Evolutionary conservation across 2,797 vertebrate species (phyloP).

Genomic region (Xiphorhynchus erythropygius): DNA sequence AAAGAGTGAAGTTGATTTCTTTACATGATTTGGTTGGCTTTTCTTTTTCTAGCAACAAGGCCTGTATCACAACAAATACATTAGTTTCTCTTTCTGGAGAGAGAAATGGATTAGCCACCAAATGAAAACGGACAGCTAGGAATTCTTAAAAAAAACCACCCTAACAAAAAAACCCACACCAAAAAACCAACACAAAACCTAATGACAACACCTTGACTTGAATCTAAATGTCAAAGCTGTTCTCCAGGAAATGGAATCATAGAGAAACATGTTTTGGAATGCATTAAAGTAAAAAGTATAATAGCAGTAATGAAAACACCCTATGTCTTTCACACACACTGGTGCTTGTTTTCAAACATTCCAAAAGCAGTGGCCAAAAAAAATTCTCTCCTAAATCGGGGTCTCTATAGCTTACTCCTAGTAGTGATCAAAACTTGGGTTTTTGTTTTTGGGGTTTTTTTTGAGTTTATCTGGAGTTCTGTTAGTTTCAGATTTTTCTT

Average conservation of each 20-base stretch:
- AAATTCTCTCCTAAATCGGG: fast-evolving
- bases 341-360: background rate
- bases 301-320: background rate
- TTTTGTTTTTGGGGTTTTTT: background rate
- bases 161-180: background rate
- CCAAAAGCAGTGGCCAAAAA: background rate
- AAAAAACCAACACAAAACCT: background rate
- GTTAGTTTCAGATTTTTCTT: background rate
- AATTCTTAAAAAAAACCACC: background rate
- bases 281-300: background rate
- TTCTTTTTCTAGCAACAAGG: background rate
- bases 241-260: background rate
- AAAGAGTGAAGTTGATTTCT: conserved; percentile 1
- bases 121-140: background rate
- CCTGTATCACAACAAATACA: background rate
- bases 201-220: fast-evolving
- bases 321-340: fast-evolving
- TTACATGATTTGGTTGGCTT: background rate
- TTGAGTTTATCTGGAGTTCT: background rate
- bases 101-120: background rate
- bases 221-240: background rate
- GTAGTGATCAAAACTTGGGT: background rate
- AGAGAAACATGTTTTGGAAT: background rate
- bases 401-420: background rate
- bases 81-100: background rate